Evolutionary conservation across 64 coral and sea anemone species (phyloP), one percentile per base, ranked within the genome.

Genomic region (Pachyseris speciosa): DNA sequence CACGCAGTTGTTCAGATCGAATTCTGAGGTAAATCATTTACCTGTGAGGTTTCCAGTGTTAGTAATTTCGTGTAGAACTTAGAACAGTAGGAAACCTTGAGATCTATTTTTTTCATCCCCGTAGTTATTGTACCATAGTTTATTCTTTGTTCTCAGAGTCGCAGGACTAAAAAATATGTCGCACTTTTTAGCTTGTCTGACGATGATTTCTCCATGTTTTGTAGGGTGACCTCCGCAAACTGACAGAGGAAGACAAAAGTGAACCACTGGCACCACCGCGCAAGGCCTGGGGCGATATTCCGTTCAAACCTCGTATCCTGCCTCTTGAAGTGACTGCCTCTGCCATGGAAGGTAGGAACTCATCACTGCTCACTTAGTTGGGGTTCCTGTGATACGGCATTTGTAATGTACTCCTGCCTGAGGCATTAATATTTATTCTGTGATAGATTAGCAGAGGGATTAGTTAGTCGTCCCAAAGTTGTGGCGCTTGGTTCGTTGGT

Each of bases 271-370:
- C 75, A 17, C 85, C 89, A 25, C 89, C 89, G 69, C 90, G 97
- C 29, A 99, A 95, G 42, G 84, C 87, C 31, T 99, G 97, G 97
- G 86, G 73, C 61, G 89, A 74, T 20, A 92, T 95, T 42, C 93
- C 97, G 15, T 99, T 99, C 41, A 78, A 87, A 72, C 80, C 91
- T 19, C 85, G 90, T 26, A 81, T 95, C 50, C 61, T 99, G 60
- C 94, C 93, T 37, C 72, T 99, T 52, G 97, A 99, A 69, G 94
- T 83, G 17, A 99, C 97, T 37, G 80, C 97, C 8, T 99, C 97
- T 11, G 93, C 94, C 8, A 99, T 99, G 97, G 97, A 99, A 91
- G 97, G 97, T 99, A 66, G 3, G 64, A 2, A 25, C 0, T n/a
- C n/a, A n/a, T n/a, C n/a, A n/a, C n/a, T n/a, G n/a, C n/a, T n/a